Conservation (phyloP, 2,797 vertebrate genomes). For the Sebastes matsubarae region DNA sequence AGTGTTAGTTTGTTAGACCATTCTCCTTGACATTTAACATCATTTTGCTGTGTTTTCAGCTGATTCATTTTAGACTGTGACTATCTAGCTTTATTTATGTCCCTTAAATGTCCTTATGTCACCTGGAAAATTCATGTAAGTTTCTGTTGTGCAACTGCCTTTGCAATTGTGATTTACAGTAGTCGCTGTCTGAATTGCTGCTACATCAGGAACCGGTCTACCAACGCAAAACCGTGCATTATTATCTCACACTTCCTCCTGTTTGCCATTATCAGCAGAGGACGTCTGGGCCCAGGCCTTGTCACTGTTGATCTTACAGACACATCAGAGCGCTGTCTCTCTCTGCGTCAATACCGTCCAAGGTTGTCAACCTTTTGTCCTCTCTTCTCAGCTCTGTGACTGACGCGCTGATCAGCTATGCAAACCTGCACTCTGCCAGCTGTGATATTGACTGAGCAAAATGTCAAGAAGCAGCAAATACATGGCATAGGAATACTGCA, state of each 20-base stretch:
- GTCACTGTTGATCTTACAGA: conserved; percentile 32
- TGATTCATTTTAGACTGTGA: not conserved
- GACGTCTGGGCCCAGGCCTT: conserved; percentile 1
- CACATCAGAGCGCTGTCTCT: not conserved
- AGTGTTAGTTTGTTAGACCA: not conserved
- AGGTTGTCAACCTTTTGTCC: conserved; percentile 41
- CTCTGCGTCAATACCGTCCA: conserved; percentile 40
- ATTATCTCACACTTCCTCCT: conserved; percentile 12
- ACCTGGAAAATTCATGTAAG: not conserved
- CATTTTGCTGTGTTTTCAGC: not conserved
- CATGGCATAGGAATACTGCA: not conserved
- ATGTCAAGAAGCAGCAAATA: not conserved
- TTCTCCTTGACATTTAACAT: not conserved
- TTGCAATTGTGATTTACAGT: not conserved
- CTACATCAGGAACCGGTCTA: not conserved
- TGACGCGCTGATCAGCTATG: conserved; percentile 15
- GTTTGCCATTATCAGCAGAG: conserved; percentile 10
- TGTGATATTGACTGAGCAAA: conserved; percentile 16
- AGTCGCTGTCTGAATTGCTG: not conserved
- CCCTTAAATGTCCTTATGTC: not conserved
- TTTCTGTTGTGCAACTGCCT: not conserved
- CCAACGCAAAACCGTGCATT: not conserved
- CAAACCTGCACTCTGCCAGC: conserved; percentile 18
- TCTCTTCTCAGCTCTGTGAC: conserved; percentile 7
- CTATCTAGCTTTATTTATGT: not conserved